Conservation (phyloP, 2,113 vertebrate genomes). For the human (Homo sapiens) region DNA sequence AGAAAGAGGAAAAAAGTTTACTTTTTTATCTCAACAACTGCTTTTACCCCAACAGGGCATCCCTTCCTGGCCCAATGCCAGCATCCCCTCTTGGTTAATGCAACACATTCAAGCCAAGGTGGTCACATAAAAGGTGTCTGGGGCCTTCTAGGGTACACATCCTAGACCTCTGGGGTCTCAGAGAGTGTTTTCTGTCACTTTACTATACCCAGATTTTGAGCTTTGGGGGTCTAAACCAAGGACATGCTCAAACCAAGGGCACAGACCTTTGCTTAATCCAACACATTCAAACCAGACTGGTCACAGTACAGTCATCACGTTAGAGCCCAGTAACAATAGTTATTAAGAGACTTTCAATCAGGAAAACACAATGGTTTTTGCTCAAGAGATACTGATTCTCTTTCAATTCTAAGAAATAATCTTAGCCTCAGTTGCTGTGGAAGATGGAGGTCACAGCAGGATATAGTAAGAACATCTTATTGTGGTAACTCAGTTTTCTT, state of each 20-base stretch:
- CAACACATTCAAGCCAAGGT: neutral
- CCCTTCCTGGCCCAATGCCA: neutral
- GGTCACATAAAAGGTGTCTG: neutral
- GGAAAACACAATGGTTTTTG: constrained; percentile 74
- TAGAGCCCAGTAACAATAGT: neutral
- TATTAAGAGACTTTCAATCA: constrained; percentile 61
- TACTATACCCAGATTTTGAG: too few relatives aligned
- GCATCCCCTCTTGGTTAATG: neutral
- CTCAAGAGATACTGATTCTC: constrained; percentile 74
- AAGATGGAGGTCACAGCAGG: constrained; percentile 41
- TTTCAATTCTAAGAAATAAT: constrained; percentile 76
- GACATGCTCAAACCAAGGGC: too few relatives aligned
- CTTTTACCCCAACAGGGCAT: neutral
- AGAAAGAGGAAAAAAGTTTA: neutral
- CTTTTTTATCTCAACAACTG: neutral
- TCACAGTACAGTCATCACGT: neutral
- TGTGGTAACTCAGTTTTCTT: constrained; percentile 51
- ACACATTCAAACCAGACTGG: neutral
- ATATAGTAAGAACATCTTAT: constrained; percentile 59
- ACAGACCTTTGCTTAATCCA: too few relatives aligned
- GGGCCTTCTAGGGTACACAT: neutral
- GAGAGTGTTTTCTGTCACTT: too few relatives aligned
- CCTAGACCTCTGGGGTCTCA: too few relatives aligned
- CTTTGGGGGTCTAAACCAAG: too few relatives aligned
- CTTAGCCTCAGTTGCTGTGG: constrained; percentile 71